A percentile compares a stretch with the other conserved stretches of the same genome.
These are phyloP conservation scores for Verasper variegatus DNA, from an alignment of 2,113 vertebrate genomes.

Conservation along the genomic window DNA sequence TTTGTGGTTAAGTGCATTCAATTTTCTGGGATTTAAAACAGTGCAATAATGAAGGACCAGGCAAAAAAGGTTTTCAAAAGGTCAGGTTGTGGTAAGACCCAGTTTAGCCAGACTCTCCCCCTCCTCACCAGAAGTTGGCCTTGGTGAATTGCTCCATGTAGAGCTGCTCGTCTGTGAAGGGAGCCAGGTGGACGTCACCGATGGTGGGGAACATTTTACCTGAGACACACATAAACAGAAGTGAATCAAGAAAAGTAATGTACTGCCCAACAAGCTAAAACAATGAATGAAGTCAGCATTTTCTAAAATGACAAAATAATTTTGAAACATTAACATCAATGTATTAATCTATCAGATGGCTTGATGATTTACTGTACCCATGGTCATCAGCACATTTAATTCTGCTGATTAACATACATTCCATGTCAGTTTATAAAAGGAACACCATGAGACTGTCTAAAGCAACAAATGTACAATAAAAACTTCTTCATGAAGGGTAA, in stretches of 20 bases:
- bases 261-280: background rate
- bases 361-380: too few relatives aligned
- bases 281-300: background rate
- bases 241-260: background rate
- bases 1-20: too few relatives aligned
- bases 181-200: slow-evolving; percentile 94
- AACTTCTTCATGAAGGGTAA: too few relatives aligned
- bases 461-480: too few relatives aligned
- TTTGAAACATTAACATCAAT: background rate
- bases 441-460: too few relatives aligned
- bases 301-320: background rate
- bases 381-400: too few relatives aligned
- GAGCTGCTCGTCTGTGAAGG: slow-evolving; percentile 97
- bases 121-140: slow-evolving; percentile 95
- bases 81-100: background rate
- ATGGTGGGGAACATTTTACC: slow-evolving; percentile 98
- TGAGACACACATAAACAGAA: slow-evolving; percentile 52
- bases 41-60: too few relatives aligned
- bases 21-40: too few relatives aligned
- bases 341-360: too few relatives aligned
- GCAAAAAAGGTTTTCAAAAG: background rate
- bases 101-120: background rate
- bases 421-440: too few relatives aligned
- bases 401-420: too few relatives aligned
- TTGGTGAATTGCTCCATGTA: slow-evolving; percentile 99